A percentile compares a stretch with the other conserved stretches of the same genome.
phyloP scores from a whole-genome alignment of 2,888 invertebrate genomes.

The Neelides folsomi region DNA sequence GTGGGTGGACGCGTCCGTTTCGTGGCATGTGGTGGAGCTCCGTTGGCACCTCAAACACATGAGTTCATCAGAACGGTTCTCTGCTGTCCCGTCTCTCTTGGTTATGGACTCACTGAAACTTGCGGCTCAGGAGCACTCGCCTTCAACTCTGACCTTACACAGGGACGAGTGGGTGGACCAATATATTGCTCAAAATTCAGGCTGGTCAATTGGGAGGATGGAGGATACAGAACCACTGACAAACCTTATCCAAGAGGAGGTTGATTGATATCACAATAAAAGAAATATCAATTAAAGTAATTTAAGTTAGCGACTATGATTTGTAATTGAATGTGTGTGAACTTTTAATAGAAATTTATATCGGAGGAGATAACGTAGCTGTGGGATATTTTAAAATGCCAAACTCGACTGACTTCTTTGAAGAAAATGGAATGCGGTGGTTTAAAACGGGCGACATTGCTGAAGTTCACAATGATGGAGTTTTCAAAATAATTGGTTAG shows the following conservation, averaged over 20 bases:
- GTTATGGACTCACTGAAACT: constrained; percentile 95
- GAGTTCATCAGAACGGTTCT: constrained; percentile 82
- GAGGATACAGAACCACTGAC: constrained; percentile 74
- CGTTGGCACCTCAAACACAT: constrained; percentile 87
- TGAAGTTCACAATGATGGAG: constrained; percentile 84
- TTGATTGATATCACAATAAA: too few relatives aligned
- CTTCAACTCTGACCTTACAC: constrained; percentile 47
- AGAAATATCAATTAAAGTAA: too few relatives aligned
- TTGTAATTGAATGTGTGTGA: too few relatives aligned
- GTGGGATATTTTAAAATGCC: constrained; percentile 85
- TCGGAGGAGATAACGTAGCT: constrained; percentile 69
- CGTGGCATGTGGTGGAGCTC: constrained; percentile 87
- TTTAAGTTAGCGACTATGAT: too few relatives aligned
- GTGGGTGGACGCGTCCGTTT: constrained; percentile 80
- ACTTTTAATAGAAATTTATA: constrained; percentile 20
- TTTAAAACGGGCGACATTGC: constrained; percentile 95
- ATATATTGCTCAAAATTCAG: constrained; percentile 68
- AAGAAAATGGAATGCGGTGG: constrained; percentile 68
- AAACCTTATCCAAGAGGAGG: constrained; percentile 65
- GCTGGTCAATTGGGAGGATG: constrained; percentile 87
- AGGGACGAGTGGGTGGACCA: constrained; percentile 75
- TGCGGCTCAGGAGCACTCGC: constrained; percentile 61
- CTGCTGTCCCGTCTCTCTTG: constrained; percentile 78
- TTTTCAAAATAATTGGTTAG: constrained; percentile 87
- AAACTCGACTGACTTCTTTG: constrained; percentile 77